phyloP scores from a whole-genome alignment of 2,888 invertebrate species.

The Meteorus cinctellus region DNA sequence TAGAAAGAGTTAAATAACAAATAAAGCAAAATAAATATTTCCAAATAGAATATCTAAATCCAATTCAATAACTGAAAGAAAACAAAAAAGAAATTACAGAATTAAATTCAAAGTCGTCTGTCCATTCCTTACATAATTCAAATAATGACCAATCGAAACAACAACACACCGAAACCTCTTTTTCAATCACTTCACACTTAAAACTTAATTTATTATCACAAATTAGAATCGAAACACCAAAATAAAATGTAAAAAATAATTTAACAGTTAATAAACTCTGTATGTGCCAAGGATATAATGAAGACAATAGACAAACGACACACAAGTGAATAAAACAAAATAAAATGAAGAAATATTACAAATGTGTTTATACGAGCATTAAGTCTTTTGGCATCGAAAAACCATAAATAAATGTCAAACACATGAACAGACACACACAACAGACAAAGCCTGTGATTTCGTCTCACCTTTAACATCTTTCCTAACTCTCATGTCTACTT shows the following conservation, averaged over 20 bases:
- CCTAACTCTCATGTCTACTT: constrained; percentile 20
- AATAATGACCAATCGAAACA: too few species aligned
- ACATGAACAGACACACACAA: background rate
- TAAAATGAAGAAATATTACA: constrained; percentile 16
- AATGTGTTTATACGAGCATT: constrained; percentile 9
- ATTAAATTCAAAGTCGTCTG: too few species aligned
- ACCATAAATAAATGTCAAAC: constrained; percentile 42
- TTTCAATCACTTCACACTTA: too few species aligned
- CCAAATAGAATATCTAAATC: too few species aligned
- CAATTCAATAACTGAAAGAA: too few species aligned
- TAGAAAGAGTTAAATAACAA: too few species aligned
- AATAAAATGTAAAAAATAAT: background rate
- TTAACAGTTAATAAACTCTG: background rate
- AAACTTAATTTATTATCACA: background rate
- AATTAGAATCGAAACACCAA: background rate
- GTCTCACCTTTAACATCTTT: constrained; percentile 32
- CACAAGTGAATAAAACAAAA: constrained; percentile 23
- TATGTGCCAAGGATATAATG: background rate
- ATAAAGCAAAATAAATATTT: too few species aligned
- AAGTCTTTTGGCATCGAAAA: constrained; percentile 40
- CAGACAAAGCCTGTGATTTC: background rate
- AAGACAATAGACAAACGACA: background rate
- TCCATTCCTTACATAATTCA: too few species aligned
- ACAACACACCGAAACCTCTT: too few species aligned
- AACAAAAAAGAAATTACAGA: too few species aligned